Percentiles rank a stretch among this genome's conserved stretches.
These are phyloP conservation scores for Psittacula echo DNA, from an alignment of 2,797 vertebrate species.

Conservation along the genomic window DNA sequence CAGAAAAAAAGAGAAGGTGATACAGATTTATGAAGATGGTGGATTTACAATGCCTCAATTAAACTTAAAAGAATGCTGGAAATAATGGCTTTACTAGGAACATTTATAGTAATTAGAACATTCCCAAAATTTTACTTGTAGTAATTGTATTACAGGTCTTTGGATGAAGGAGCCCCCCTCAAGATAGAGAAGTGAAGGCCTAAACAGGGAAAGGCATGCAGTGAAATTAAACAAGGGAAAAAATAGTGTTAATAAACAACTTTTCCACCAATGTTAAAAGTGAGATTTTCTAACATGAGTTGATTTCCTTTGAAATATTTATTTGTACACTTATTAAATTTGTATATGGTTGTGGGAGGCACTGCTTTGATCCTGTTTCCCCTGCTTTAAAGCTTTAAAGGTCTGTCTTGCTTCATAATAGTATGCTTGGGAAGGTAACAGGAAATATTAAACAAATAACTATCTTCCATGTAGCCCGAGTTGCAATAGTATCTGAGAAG, in stretches of 20 bases:
- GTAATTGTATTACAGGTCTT: not conserved
- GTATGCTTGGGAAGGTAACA: not conserved
- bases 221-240: not conserved
- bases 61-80: not conserved
- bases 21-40: not conserved
- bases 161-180: not conserved
- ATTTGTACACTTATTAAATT: not conserved
- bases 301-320: not conserved
- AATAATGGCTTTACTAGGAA: not conserved
- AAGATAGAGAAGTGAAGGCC: not conserved
- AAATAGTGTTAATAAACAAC: not conserved
- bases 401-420: not conserved
- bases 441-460: not conserved
- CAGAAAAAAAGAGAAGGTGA: not conserved
- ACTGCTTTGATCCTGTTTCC: not conserved
- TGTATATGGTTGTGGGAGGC: not conserved
- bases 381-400: not conserved
- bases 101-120: not conserved
- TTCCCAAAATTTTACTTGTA: not conserved
- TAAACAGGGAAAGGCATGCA: accelerated
- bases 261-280: not conserved
- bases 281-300: not conserved
- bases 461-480: accelerated
- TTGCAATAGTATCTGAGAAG: not conserved
- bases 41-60: not conserved